These are phyloP conservation scores for Theretra japonica DNA, from an alignment of 2,888 invertebrate species.

Conservation along the genomic window DNA sequence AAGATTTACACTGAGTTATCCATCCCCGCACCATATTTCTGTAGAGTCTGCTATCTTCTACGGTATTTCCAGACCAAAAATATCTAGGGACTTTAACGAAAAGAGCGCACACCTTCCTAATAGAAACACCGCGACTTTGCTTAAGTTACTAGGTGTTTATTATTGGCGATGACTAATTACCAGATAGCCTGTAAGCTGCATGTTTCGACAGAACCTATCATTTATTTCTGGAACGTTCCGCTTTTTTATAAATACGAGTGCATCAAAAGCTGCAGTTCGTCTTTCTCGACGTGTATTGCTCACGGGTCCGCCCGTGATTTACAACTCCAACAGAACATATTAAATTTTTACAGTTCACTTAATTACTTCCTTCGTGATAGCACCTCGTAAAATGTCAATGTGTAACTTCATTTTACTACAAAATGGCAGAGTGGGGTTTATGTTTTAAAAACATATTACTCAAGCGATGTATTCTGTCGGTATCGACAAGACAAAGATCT, in stretches of 20 bases:
- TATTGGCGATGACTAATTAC: no score
- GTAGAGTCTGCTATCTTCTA: no score
- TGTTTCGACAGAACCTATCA: not conserved
- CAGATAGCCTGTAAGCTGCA: no score
- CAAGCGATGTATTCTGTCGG: not conserved
- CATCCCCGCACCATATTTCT: no score
- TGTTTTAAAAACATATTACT: conserved; percentile 21
- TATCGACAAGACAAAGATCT: not conserved
- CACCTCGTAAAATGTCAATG: conserved; percentile 42
- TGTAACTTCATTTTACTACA: conserved; percentile 17
- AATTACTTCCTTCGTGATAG: conserved; percentile 48
- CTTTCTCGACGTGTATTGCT: conserved; percentile 43
- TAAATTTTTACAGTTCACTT: conserved; percentile 48
- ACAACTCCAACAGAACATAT: conserved; percentile 44
- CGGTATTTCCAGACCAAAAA: no score
- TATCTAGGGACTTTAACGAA: no score
- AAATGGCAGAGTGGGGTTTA: conserved; percentile 21
- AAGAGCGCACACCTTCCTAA: no score
- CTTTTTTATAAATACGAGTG: conserved; percentile 5
- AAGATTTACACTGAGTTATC: no score
- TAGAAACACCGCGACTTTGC: no score
- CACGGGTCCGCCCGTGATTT: conserved; percentile 43
- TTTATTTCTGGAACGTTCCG: not conserved
- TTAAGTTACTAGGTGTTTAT: no score
- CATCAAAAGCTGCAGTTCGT: conserved; percentile 40